Conservation (phyloP, 2,113 vertebrate species). For the Podiceps cristatus region DNA sequence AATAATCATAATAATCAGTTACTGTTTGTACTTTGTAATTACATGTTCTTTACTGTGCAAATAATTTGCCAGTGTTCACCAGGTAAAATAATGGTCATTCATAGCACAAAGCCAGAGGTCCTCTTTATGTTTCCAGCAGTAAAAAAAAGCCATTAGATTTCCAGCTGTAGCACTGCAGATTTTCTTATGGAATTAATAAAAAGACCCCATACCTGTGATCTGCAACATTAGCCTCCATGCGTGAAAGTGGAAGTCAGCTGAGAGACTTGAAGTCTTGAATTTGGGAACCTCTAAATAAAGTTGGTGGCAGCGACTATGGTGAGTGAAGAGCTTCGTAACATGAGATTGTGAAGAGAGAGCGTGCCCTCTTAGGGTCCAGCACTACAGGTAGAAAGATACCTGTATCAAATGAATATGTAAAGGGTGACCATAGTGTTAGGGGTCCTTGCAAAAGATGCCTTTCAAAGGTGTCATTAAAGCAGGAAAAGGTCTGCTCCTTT, state of each 20-base stretch:
- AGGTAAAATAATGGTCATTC: not conserved
- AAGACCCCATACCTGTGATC: not conserved
- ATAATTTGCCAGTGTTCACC: not conserved
- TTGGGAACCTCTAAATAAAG: not conserved
- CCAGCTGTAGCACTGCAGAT: not conserved
- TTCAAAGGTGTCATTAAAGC: not conserved
- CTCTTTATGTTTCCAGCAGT: not conserved
- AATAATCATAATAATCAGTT: not conserved
- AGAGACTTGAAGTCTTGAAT: not conserved
- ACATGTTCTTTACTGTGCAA: not conserved
- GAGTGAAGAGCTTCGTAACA: not conserved
- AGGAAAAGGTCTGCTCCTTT: not conserved
- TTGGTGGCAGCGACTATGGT: not conserved
- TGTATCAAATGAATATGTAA: not conserved
- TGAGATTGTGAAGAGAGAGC: not conserved
- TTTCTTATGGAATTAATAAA: not conserved
- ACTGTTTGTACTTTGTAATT: not conserved
- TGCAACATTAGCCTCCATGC: not conserved
- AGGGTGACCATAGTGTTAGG: fast-evolving
- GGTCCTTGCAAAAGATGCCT: not conserved
- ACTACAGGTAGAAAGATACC: not conserved
- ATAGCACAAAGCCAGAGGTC: not conserved
- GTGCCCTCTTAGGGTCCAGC: not conserved
- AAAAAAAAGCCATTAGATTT: not conserved
- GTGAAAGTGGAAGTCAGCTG: not conserved